phyloP scores from a whole-genome alignment of 2,113 vertebrate species.

The Colossoma macropomum region DNA sequence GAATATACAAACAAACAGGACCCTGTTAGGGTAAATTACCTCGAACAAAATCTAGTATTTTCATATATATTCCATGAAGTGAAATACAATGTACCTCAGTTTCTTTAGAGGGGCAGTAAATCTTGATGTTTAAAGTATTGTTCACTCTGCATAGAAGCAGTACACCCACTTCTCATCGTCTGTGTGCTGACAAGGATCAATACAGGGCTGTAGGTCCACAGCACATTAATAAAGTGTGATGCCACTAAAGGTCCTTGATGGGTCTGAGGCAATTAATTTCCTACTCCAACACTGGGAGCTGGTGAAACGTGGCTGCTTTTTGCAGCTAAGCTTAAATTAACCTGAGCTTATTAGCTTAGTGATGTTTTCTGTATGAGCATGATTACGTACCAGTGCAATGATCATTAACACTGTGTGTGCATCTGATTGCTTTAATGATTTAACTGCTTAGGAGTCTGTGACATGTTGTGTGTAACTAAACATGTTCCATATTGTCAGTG shows the following conservation, averaged over 20 bases:
- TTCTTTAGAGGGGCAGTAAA: neutral
- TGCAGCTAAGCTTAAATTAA: slow-evolving; percentile 5
- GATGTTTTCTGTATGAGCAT: neutral
- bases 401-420: slow-evolving; percentile 2
- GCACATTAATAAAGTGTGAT: slow-evolving; percentile 47
- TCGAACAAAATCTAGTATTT: no score
- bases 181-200: slow-evolving; percentile 14
- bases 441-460: neutral
- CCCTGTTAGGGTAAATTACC: neutral
- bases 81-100: neutral
- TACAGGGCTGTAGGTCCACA: slow-evolving; percentile 11
- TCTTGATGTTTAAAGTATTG: neutral
- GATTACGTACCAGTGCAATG: neutral
- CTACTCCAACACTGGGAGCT: neutral
- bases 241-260: slow-evolving; percentile 3
- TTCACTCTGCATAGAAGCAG: neutral
- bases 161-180: slow-evolving; percentile 7
- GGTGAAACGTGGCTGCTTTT: neutral
- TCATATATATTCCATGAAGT: no score
- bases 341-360: neutral
- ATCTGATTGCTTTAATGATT: slow-evolving; percentile 22
- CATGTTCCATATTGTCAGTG: neutral
- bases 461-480: neutral
- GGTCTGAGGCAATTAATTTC: slow-evolving; percentile 29
- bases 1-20: neutral